Evolutionary conservation across 2,797 vertebrate genomes (phyloP).

Genomic region (Periophthalmus magnuspinnatus): DNA sequence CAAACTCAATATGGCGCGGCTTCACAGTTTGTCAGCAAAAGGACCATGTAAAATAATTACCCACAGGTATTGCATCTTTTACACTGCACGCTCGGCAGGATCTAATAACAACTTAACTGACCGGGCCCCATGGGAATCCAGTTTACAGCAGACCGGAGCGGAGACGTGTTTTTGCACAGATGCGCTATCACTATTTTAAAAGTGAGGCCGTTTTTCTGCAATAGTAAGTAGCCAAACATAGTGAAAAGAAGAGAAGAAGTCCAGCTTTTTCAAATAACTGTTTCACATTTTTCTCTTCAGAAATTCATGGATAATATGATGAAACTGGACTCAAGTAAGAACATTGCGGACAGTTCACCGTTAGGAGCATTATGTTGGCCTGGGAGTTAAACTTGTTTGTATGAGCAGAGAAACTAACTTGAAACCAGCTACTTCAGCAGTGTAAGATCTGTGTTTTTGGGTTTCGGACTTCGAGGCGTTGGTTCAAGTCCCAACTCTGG

Average conservation of each 20-base stretch:
- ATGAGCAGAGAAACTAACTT: too few species aligned
- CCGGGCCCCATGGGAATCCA: slow-evolving; percentile 49
- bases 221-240: neutral
- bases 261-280: neutral
- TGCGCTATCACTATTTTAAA: slow-evolving; percentile 16
- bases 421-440: too few species aligned
- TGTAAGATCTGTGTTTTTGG: too few species aligned
- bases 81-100: slow-evolving; percentile 32
- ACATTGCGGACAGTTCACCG: neutral
- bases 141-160: slow-evolving; percentile 45
- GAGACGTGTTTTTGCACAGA: slow-evolving; percentile 48
- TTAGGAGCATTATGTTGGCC: too few species aligned
- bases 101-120: slow-evolving; percentile 63
- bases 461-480: too few species aligned
- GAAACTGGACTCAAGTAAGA: neutral
- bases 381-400: too few species aligned
- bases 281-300: neutral
- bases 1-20: slow-evolving; percentile 19
- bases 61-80: slow-evolving; percentile 29
- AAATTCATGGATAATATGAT: neutral
- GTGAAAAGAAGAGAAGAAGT: neutral
- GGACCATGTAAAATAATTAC: slow-evolving; percentile 46
- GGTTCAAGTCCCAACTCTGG: too few species aligned
- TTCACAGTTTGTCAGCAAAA: slow-evolving; percentile 14
- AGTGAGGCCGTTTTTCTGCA: neutral